Evolutionary conservation across 2,113 vertebrate genomes (phyloP).

Genomic region (Aphyosemion australe): DNA sequence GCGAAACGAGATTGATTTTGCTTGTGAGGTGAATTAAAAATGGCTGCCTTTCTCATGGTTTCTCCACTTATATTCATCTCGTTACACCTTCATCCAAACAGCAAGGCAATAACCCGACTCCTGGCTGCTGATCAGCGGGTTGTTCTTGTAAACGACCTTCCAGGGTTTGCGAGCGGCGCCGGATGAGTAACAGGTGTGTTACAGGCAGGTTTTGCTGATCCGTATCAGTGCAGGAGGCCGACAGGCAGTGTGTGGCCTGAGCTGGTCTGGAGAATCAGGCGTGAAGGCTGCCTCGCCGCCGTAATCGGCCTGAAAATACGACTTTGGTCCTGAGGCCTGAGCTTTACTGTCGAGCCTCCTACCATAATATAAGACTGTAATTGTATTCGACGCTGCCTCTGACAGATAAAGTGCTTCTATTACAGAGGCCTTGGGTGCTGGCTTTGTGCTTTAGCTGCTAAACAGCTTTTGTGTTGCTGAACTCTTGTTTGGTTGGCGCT

Average conservation of each 20-base stretch:
- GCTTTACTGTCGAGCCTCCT: slow-evolving; percentile 15
- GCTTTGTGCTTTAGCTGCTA: slow-evolving; percentile 12
- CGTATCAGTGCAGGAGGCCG: not conserved
- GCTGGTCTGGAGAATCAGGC: slow-evolving; percentile 1
- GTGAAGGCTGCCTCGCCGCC: slow-evolving; percentile 16
- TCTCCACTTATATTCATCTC: no score
- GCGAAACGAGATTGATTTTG: no score
- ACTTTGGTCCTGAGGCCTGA: slow-evolving; percentile 8
- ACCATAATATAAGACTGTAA: slow-evolving; percentile 13
- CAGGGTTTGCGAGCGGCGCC: not conserved
- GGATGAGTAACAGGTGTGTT: slow-evolving; percentile 11
- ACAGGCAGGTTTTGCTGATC: slow-evolving; percentile 6
- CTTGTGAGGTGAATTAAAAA: no score
- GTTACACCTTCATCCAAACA: not conserved
- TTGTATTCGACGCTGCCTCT: slow-evolving; percentile 16
- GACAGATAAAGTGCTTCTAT: slow-evolving; percentile 15
- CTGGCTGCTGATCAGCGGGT: not conserved
- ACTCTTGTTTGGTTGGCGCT: not conserved
- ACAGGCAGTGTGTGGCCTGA: not conserved
- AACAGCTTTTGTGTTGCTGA: slow-evolving; percentile 1
- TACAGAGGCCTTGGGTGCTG: slow-evolving; percentile 6
- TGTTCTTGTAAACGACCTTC: not conserved
- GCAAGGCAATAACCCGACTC: not conserved
- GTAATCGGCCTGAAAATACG: slow-evolving; percentile 22
- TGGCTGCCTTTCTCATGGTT: no score